Evolutionary conservation across 2,888 invertebrate genomes (phyloP).

Genomic region (Epicampocera succincta): DNA sequence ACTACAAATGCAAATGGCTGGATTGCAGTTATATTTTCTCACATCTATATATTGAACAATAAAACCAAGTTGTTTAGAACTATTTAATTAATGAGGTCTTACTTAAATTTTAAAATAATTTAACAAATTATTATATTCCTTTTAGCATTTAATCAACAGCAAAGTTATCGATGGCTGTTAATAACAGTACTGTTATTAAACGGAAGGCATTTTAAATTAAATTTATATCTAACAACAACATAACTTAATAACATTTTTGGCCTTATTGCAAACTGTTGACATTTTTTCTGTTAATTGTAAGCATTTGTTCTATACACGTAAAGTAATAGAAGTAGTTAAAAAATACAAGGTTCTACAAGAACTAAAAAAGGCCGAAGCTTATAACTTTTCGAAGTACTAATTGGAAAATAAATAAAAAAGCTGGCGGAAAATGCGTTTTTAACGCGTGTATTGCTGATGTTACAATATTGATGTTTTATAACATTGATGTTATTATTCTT

Average conservation of each 20-base stretch:
- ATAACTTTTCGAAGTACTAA: too few relatives aligned
- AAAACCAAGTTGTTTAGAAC: conserved; percentile 25
- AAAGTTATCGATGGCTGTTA: conserved; percentile 52
- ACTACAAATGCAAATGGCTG: conserved; percentile 76
- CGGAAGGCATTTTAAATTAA: background rate
- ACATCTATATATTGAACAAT: conserved; percentile 10
- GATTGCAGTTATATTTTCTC: conserved; percentile 72
- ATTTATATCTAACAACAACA: background rate
- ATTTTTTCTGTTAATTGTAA: too few relatives aligned
- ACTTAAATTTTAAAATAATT: background rate
- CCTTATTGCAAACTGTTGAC: too few relatives aligned
- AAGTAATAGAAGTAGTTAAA: too few relatives aligned
- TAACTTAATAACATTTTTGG: conserved; percentile 2
- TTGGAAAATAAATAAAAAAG: too few relatives aligned
- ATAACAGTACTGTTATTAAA: conserved; percentile 16
- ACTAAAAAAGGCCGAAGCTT: too few relatives aligned
- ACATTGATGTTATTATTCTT: too few relatives aligned
- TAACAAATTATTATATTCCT: background rate
- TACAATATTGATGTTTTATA: too few relatives aligned
- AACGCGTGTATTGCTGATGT: too few relatives aligned
- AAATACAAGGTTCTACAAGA: too few relatives aligned
- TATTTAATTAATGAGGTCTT: background rate
- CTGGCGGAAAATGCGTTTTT: too few relatives aligned
- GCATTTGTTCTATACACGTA: too few relatives aligned
- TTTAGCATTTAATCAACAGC: conserved; percentile 14